Evolutionary conservation across 2,797 vertebrate species (phyloP).

Genomic region (Myotis daubentonii): DNA sequence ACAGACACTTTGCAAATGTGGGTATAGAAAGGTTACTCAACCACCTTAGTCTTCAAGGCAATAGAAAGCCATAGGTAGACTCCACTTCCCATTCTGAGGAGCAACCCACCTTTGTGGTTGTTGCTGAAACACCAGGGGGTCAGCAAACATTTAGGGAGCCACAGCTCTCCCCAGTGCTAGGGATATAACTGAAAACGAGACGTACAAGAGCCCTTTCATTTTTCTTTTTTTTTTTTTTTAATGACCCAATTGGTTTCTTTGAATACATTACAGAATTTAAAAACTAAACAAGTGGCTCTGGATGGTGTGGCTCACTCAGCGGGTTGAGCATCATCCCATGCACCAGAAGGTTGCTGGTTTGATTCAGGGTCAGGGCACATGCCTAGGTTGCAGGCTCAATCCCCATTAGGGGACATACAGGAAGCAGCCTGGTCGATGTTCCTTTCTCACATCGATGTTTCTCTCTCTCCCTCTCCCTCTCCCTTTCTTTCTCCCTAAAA

Average conservation of each 20-base stretch:
- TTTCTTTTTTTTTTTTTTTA: neutral
- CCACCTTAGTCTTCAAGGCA: neutral
- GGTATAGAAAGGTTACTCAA: neutral
- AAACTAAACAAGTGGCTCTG: neutral
- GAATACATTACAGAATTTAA: neutral
- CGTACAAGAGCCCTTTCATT: neutral
- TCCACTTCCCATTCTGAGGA: neutral
- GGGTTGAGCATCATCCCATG: neutral
- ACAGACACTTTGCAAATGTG: slow-evolving; percentile 26
- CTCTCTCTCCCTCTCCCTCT: neutral
- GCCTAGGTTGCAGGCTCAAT: neutral
- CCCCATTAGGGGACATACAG: neutral
- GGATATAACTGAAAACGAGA: neutral
- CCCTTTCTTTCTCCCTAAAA: neutral
- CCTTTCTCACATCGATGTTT: no score
- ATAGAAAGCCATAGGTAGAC: neutral
- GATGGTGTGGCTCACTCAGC: neutral
- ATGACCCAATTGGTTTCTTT: neutral
- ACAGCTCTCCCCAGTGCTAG: neutral
- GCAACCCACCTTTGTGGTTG: neutral
- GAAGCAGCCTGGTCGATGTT: neutral
- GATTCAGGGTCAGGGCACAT: neutral
- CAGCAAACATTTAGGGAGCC: neutral
- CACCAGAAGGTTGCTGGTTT: neutral
- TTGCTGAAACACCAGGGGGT: neutral